phyloP scores from a whole-genome alignment of 2,888 invertebrate genomes.

The Podotricha telesiphe region DNA sequence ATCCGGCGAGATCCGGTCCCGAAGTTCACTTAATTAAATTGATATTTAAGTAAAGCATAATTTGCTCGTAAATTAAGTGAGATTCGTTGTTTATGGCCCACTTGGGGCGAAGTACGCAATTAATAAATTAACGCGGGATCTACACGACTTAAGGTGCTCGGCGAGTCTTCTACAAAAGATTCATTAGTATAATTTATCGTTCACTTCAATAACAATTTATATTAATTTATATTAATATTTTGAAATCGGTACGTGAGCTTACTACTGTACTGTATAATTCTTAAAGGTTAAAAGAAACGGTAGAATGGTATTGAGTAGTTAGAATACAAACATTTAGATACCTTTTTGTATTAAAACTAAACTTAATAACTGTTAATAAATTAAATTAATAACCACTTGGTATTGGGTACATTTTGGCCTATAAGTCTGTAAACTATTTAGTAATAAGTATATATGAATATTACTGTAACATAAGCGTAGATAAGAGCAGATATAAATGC shows the following conservation, averaged over 20 bases:
- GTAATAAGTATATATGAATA: neutral
- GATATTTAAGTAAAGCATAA: conserved; percentile 84
- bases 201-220: conserved; percentile 37
- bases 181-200: conserved; percentile 75
- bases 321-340: no score
- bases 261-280: no score
- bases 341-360: neutral
- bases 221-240: neutral
- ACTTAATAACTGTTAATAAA: no score
- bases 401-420: neutral
- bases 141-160: conserved; percentile 74
- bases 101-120: conserved; percentile 74
- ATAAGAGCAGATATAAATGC: neutral
- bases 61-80: conserved; percentile 82
- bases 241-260: neutral
- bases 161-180: conserved; percentile 65
- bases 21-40: conserved; percentile 82
- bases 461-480: neutral
- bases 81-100: conserved; percentile 78
- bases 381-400: neutral
- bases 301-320: no score
- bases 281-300: no score
- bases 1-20: conserved; percentile 68
- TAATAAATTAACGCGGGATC: conserved; percentile 81
- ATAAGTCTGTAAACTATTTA: neutral